These are phyloP conservation scores for Manis javanica DNA, from an alignment of 2,797 vertebrate genomes.

Conservation along the genomic window DNA sequence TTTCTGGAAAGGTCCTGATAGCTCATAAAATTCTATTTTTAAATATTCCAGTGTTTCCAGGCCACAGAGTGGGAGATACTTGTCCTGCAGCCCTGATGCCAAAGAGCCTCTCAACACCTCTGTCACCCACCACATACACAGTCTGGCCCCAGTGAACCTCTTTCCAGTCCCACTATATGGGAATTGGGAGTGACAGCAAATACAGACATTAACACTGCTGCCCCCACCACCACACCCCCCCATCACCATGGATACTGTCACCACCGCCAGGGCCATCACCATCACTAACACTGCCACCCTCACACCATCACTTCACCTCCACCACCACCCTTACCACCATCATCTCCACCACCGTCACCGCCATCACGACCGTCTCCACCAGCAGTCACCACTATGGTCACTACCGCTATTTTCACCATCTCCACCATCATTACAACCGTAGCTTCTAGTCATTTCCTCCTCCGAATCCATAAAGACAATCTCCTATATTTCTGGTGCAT, in stretches of 20 bases:
- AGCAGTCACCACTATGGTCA: fast-evolving
- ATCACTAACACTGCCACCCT: neutral
- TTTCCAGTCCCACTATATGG: neutral
- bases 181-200: neutral
- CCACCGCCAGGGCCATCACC: neutral
- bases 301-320: neutral
- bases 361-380: neutral
- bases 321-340: neutral
- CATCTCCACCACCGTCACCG: fast-evolving
- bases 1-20: constrained; percentile 51
- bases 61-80: neutral
- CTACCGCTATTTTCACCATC: neutral
- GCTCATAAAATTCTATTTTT: constrained; percentile 70
- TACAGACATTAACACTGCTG: neutral
- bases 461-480: neutral
- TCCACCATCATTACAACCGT: neutral
- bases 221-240: neutral
- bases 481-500: neutral
- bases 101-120: neutral
- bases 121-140: neutral
- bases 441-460: neutral
- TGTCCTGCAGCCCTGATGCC: neutral
- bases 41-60: constrained; percentile 43
- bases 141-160: neutral
- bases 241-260: neutral